Conservation (phyloP, 1,140 invertebrate genomes). For the Hypsibius dujardini region DNA sequence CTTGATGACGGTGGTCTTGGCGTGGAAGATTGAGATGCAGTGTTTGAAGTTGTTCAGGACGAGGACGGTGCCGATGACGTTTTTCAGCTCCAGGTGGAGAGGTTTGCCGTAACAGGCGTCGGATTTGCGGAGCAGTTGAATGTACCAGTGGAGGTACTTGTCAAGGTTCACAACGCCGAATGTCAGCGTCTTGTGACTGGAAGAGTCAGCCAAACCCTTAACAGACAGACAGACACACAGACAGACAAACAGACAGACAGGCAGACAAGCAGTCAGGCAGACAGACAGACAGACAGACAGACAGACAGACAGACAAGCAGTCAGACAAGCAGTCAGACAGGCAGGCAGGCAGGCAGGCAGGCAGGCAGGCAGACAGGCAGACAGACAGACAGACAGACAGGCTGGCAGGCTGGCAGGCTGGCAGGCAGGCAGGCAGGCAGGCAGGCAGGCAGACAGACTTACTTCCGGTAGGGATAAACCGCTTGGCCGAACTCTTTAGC, state of each 20-base stretch:
- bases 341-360: too few relatives aligned
- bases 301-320: too few relatives aligned
- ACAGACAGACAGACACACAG: not conserved
- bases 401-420: too few relatives aligned
- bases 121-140: conserved; percentile 62
- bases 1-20: conserved; percentile 41
- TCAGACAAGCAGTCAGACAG: too few relatives aligned
- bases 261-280: too few relatives aligned
- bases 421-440: too few relatives aligned
- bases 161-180: conserved; percentile 82
- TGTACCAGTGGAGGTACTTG: conserved; percentile 76
- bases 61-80: conserved; percentile 89
- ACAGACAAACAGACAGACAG: too few relatives aligned
- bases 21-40: conserved; percentile 96
- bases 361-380: too few relatives aligned
- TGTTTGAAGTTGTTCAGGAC: conserved; percentile 84
- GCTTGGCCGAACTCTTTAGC: too few relatives aligned
- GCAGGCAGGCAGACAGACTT: conserved; percentile 26
- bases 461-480: conserved; percentile 77
- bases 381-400: too few relatives aligned
- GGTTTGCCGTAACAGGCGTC: conserved; percentile 54
- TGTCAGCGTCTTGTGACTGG: conserved; percentile 71
- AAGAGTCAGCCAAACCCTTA: conserved; percentile 26
- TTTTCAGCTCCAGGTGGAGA: conserved; percentile 78
- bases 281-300: too few relatives aligned